Conservation (phyloP, 2,888 invertebrate species). For the Chydorus sphaericus region DNA sequence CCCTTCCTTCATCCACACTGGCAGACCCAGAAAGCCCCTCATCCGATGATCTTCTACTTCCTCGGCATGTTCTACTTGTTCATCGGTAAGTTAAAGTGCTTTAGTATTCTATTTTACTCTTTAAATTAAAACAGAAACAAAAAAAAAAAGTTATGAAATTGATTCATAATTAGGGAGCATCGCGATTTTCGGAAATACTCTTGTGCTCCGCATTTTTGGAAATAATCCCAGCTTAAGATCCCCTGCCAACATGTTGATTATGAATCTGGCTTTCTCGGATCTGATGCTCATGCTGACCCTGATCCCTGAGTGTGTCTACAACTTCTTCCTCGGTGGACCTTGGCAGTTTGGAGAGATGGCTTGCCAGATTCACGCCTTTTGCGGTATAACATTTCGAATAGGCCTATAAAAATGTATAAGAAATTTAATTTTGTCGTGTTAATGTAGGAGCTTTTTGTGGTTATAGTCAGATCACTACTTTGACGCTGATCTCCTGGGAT, state of each 20-base stretch:
- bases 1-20: constrained; percentile 19
- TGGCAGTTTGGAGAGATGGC: constrained; percentile 25
- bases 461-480: constrained; percentile 27
- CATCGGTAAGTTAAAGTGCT: constrained; percentile 14
- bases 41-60: constrained; percentile 19
- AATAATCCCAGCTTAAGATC: constrained; percentile 21
- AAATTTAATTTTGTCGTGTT: too few relatives aligned
- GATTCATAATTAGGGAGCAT: too few relatives aligned
- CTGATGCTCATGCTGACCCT: constrained; percentile 26
- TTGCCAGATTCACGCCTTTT: constrained; percentile 27
- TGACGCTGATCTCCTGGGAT: constrained; percentile 26
- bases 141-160: neutral
- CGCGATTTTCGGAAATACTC: constrained; percentile 8
- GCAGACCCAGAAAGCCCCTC: constrained; percentile 20
- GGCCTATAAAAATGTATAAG: neutral
- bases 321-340: constrained; percentile 18
- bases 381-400: neutral
- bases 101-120: neutral
- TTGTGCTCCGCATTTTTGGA: constrained; percentile 8
- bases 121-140: neutral
- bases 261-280: constrained; percentile 26
- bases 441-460: constrained; percentile 26
- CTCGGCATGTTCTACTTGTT: constrained; percentile 19
- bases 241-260: constrained; percentile 27
- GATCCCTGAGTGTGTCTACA: constrained; percentile 14